Conservation (phyloP, 2,113 vertebrate genomes). For the Hystrix brachyura region DNA sequence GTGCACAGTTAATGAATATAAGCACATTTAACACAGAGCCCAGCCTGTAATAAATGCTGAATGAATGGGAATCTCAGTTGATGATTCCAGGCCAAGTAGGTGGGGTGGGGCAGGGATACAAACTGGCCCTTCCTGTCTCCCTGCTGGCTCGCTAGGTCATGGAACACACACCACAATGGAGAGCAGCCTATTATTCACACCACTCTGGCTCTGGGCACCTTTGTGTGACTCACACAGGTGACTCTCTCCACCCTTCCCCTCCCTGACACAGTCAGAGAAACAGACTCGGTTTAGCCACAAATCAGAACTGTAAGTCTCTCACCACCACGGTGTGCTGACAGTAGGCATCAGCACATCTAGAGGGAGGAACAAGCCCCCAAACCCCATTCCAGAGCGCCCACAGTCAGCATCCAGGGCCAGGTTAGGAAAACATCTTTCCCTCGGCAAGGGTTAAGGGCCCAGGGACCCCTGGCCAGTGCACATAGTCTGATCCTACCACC, state of each 20-base stretch:
- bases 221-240: neutral
- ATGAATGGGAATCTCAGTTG: neutral
- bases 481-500: neutral
- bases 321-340: accelerated
- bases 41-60: neutral
- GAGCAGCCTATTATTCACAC: neutral
- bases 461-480: neutral
- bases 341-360: neutral
- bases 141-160: neutral
- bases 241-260: neutral
- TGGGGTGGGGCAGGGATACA: neutral
- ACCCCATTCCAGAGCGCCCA: neutral
- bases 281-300: neutral
- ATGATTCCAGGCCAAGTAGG: neutral
- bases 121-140: neutral
- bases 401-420: neutral
- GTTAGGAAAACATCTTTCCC: neutral
- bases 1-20: neutral
- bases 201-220: neutral
- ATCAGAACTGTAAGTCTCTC: neutral
- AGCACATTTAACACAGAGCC: neutral
- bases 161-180: neutral
- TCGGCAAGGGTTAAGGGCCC: neutral
- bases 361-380: neutral
- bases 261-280: neutral